Conservation (phyloP, 2,797 vertebrate species). For the Arnoldichthys spilopterus region DNA sequence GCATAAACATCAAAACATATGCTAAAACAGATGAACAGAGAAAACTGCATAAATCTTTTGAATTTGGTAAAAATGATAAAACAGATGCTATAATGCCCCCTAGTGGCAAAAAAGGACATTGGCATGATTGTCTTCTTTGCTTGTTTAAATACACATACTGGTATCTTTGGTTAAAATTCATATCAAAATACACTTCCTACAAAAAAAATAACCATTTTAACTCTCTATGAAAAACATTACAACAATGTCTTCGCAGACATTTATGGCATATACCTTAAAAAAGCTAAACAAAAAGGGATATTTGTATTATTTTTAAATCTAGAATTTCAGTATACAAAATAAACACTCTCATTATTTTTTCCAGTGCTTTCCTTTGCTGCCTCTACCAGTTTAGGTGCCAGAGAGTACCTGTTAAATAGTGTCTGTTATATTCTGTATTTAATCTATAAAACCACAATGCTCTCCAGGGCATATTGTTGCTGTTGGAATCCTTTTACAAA, state of each 20-base stretch:
- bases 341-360: not conserved
- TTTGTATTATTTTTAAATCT: constrained; percentile 18
- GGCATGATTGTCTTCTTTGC: not conserved
- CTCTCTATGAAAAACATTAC: constrained; percentile 14
- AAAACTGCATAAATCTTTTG: not conserved
- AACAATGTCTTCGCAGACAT: not conserved
- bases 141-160: constrained; percentile 42
- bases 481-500: too few relatives aligned
- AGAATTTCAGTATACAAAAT: constrained; percentile 34
- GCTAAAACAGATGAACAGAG: not conserved
- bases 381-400: not conserved
- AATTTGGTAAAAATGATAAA: constrained; percentile 22
- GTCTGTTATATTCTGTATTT: not conserved
- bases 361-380: constrained; percentile 16
- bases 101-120: constrained; percentile 58
- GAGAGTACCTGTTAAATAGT: not conserved
- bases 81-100: constrained; percentile 57
- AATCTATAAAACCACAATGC: not conserved
- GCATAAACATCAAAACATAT: not conserved
- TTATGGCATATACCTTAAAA: not conserved
- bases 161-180: constrained; percentile 70
- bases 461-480: not conserved
- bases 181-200: constrained; percentile 39
- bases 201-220: constrained; percentile 55
- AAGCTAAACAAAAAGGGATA: not conserved